Base-by-base conservation (phyloP, 30 jellyfish, hydroid and myxozoan genomes). In the Cassiopea xamachana region DNA sequence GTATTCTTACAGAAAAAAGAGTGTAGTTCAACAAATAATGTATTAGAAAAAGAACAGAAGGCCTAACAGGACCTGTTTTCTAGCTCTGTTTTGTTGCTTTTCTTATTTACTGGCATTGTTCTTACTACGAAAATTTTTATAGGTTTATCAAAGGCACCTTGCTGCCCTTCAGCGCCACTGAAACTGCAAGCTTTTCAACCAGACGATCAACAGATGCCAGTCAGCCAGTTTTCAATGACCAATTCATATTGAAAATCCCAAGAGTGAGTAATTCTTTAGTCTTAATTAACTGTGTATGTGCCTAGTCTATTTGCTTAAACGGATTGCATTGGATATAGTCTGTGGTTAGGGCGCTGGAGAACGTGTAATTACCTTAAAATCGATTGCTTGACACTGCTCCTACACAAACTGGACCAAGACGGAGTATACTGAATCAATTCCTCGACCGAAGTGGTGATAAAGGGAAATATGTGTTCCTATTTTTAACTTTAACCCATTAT, bases 181-280 rank as follows among this genome's bases (percentile, higher is more conserved):
- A 92, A 10, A 84, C 90, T 17, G 97, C 94, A 3, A 73, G 92
- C 46, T 96, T 96, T 84, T 79, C 92, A 13, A 91, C 99, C 17
- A 68, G 98, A 60, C 79, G 94, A 47, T 92, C 99, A 60, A 90
- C 60, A 1, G 88, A 85, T 61, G 78, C 87, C 69, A 92, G 72
- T 48, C 89, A 90, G 44, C 99, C 98, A 17, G 75, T 75, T 1
- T 96, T 96, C 89, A 89, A 92, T 75, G 98, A 96, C 58, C 99
- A 96, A 49, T 96, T 96, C 82, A 84, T 93, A 18, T 73, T 96
- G 91, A 96, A 93, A 77, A 92, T 96, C 44, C 98, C 95, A 0
- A 93, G 98, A 67, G 95, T 88, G 85, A 88, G 95, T 76, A 77
- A 17, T 69, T 7, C 48, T 17, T 83, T 50, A 9, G 61, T 12